Evolutionary conservation across 2,797 vertebrate species (phyloP).

Genomic region (Poeciliopsis infans): DNA sequence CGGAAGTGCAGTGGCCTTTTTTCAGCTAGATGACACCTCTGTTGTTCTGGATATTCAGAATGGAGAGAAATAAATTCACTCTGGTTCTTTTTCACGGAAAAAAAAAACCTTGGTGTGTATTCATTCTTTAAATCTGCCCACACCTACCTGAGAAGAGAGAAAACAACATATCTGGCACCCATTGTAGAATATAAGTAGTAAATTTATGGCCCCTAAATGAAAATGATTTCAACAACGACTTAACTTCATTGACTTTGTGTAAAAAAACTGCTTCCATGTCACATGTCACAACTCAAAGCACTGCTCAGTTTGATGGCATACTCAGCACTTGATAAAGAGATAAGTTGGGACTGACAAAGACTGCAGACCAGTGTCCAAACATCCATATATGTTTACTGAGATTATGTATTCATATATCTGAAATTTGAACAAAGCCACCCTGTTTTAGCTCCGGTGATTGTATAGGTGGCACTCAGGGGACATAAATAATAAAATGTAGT

Average conservation of each 20-base stretch:
- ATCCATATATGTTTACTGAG: constrained; percentile 15
- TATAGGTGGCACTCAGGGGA: constrained; percentile 66
- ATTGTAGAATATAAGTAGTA: neutral
- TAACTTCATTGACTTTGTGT: neutral
- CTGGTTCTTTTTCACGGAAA: neutral
- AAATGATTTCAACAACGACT: neutral
- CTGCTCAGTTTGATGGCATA: constrained; percentile 8
- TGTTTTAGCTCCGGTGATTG: constrained; percentile 37
- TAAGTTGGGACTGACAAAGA: neutral
- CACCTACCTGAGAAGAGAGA: neutral
- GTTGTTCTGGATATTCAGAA: neutral
- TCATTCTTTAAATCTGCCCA: neutral
- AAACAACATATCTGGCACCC: neutral
- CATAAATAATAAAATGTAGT: constrained; percentile 52
- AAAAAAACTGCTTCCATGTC: neutral
- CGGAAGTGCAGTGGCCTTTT: neutral
- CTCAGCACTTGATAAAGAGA: constrained; percentile 1
- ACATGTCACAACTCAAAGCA: constrained; percentile 1
- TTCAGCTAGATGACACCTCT: neutral
- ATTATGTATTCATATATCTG: neutral
- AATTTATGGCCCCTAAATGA: neutral
- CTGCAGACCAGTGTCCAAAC: constrained; percentile 8
- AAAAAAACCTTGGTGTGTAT: neutral
- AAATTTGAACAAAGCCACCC: constrained; percentile 16
- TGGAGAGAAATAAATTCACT: neutral